Evolutionary conservation across 2,888 invertebrate genomes (phyloP).

Genomic region (Ormyrus nitidulus): DNA sequence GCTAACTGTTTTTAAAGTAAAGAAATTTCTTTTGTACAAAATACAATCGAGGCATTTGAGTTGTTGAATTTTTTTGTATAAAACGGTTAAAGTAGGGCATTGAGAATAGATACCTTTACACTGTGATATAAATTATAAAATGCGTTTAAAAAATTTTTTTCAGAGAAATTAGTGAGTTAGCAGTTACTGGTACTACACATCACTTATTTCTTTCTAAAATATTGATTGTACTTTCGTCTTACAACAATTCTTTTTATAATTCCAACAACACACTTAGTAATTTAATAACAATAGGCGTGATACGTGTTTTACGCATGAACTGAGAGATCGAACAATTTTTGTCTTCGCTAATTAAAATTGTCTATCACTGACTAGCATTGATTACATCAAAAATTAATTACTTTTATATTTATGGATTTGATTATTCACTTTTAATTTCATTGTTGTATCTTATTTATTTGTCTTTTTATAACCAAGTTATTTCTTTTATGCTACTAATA

Average conservation of each 20-base stretch:
- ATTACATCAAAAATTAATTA: neutral
- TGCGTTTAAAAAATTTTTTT: conserved; percentile 6
- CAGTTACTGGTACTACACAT: conserved; percentile 23
- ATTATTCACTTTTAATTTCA: neutral
- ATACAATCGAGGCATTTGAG: too few relatives aligned
- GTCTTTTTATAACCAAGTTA: too few relatives aligned
- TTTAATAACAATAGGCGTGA: conserved; percentile 11
- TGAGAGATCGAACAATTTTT: neutral
- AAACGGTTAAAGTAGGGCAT: too few relatives aligned
- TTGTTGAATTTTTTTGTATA: too few relatives aligned
- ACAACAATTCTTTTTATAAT: neutral
- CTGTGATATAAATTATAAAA: too few relatives aligned
- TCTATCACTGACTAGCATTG: conserved; percentile 16
- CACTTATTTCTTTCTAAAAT: neutral
- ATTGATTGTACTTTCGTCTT: conserved; percentile 17
- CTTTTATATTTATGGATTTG: neutral
- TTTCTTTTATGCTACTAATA: too few relatives aligned
- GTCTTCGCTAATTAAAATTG: neutral
- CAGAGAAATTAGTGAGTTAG: neutral
- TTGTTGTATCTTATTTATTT: too few relatives aligned
- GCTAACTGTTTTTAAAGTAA: conserved; percentile 6
- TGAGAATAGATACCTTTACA: too few relatives aligned
- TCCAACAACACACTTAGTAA: conserved; percentile 12
- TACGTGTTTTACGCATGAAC: neutral
- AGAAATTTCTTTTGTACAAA: neutral